A percentile compares a stretch with the other conserved stretches of the same genome.
phyloP scores from a whole-genome alignment of 2,797 vertebrate genomes.

The Odontamblyopus rebecca region DNA sequence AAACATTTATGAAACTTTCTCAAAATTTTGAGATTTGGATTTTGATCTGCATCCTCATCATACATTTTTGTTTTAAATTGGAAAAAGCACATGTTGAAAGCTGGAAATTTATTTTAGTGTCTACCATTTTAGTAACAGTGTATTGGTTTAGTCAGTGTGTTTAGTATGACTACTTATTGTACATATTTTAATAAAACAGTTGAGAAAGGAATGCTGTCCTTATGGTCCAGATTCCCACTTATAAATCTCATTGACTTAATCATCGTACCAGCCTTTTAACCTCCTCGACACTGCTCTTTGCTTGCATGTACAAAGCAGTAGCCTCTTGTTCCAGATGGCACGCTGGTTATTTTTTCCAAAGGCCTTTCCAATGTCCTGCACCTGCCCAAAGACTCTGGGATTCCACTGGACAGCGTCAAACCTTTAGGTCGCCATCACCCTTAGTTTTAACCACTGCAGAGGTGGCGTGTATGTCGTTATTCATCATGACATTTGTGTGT shows the following conservation, averaged over 20 bases:
- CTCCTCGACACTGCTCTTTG: not conserved
- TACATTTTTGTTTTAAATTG: not conserved
- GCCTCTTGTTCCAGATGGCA: conserved; percentile 14
- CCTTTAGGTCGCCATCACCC: conserved; percentile 17
- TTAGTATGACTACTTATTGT: too few species aligned
- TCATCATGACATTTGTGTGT: conserved; percentile 54
- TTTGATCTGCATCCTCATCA: not conserved
- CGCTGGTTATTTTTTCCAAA: not conserved
- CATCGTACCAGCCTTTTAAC: not conserved
- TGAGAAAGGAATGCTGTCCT: not conserved
- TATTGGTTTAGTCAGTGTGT: too few species aligned
- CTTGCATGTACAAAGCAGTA: not conserved
- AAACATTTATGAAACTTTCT: not conserved
- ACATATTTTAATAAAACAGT: not conserved
- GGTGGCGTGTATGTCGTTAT: conserved; percentile 45
- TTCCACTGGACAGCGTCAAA: conserved; percentile 31
- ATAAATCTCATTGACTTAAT: not conserved
- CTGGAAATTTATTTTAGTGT: not conserved
- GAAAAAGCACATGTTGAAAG: not conserved
- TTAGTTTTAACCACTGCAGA: conserved; percentile 16
- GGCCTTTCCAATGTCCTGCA: conserved; percentile 16
- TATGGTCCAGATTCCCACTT: not conserved
- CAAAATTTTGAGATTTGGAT: not conserved
- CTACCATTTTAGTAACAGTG: not conserved
- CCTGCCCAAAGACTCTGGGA: not conserved